Evolutionary conservation across 2,888 invertebrate species (phyloP).

Genomic region (Tipula vernalis): DNA sequence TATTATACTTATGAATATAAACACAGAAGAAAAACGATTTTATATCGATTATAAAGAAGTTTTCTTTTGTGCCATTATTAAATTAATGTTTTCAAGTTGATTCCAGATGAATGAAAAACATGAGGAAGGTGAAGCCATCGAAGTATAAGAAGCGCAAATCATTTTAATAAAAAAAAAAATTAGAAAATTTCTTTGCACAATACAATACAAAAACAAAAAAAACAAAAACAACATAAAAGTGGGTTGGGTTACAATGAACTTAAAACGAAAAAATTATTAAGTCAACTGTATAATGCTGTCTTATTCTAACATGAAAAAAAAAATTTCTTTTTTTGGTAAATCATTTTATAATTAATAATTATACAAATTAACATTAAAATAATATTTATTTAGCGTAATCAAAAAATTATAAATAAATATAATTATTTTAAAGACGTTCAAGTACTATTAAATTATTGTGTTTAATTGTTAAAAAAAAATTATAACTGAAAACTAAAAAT

Average conservation of each 20-base stretch:
- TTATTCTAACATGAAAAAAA: background rate
- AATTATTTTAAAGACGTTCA: background rate
- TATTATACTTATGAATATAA: too few species aligned
- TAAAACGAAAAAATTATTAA: background rate
- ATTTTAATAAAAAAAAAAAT: background rate
- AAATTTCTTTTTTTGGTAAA: background rate
- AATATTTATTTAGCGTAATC: too few species aligned
- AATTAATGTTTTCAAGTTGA: background rate
- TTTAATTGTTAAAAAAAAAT: too few species aligned
- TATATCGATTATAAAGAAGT: background rate
- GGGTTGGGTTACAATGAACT: background rate
- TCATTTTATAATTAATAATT: background rate
- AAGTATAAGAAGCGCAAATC: background rate
- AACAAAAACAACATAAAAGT: background rate
- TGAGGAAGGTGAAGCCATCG: background rate
- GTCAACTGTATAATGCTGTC: background rate
- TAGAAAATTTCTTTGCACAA: background rate
- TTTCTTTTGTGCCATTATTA: background rate
- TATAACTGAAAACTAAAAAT: background rate
- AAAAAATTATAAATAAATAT: too few species aligned
- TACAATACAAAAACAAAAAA: background rate
- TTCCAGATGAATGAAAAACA: background rate
- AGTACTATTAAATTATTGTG: background rate
- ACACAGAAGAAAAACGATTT: too few species aligned
- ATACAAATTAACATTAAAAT: background rate